These are phyloP conservation scores for Marcusenius ussheri DNA, from an alignment of 2,113 vertebrate species.

Conservation along the genomic window DNA sequence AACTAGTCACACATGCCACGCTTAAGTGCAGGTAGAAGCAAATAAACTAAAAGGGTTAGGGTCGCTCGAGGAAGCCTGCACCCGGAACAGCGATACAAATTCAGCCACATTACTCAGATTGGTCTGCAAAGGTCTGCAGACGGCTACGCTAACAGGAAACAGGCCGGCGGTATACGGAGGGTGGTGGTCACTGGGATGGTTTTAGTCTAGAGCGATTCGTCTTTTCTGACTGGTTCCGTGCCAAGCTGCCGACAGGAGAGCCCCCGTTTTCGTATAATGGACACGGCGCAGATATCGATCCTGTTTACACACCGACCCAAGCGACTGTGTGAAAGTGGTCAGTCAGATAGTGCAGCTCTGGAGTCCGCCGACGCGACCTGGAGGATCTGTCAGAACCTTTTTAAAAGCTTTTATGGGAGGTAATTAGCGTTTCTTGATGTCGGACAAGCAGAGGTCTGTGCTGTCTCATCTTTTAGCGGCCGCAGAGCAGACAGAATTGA, in stretches of 20 bases:
- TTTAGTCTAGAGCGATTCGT: not conserved
- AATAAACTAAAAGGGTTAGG: not conserved
- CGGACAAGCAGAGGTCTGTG: not conserved
- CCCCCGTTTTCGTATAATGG: not conserved
- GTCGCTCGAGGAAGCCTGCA: not conserved
- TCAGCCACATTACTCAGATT: not conserved
- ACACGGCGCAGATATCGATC: not conserved
- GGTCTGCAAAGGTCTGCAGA: not conserved
- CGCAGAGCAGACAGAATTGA: not conserved
- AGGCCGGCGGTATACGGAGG: not conserved
- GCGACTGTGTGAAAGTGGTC: not conserved
- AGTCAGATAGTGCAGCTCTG: not conserved
- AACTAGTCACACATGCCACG: not conserved
- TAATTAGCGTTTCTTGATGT: not conserved
- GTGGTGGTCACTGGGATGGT: not conserved
- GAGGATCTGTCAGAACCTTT: not conserved
- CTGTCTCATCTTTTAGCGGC: not conserved
- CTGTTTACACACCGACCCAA: not conserved
- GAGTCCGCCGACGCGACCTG: not conserved
- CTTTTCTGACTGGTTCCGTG: not conserved
- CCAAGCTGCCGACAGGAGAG: not conserved
- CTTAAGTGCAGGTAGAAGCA: not conserved
- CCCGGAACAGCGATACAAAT: not conserved
- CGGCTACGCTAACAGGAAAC: not conserved
- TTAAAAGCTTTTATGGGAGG: not conserved